A percentile compares a stretch with the other conserved stretches of the same genome.
Conservation (phyloP, 2,113 vertebrate genomes). For the Myrmecophaga tridactyla region DNA sequence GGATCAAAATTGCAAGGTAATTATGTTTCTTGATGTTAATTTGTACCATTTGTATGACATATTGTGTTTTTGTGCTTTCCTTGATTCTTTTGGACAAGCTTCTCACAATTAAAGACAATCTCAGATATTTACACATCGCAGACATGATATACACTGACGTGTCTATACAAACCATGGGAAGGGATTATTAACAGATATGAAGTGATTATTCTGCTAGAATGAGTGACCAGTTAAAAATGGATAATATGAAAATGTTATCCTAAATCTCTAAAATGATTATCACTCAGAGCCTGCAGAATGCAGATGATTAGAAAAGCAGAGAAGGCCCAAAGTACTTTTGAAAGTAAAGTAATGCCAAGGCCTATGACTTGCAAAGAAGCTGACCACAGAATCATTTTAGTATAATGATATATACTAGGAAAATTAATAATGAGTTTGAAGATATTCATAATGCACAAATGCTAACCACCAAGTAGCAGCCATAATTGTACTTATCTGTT, state of each 20-base stretch:
- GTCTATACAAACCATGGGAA: conserved; percentile 58
- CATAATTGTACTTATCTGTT: too few species aligned
- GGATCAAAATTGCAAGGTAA: conserved; percentile 67
- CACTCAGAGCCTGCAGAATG: conserved; percentile 55
- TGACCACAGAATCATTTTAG: background rate
- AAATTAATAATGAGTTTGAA: background rate
- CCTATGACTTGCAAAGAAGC: background rate
- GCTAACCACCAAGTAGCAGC: background rate
- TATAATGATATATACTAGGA: background rate
- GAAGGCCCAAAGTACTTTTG: background rate
- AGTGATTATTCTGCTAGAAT: conserved; percentile 72
- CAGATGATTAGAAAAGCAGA: conserved; percentile 32
- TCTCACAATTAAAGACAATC: conserved; percentile 49
- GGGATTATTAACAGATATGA: conserved; percentile 69
- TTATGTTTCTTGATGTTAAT: conserved; percentile 73
- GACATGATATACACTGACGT: background rate
- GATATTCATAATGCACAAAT: background rate
- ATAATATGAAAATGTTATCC: conserved; percentile 55
- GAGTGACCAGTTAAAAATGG: conserved; percentile 72
- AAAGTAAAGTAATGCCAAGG: background rate
- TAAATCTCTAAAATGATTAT: conserved; percentile 69
- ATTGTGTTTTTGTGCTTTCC: conserved; percentile 75
- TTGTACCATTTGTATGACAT: conserved; percentile 63
- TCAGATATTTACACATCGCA: conserved; percentile 11
- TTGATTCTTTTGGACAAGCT: conserved; percentile 68